Base-by-base conservation (phyloP, 2,888 invertebrate species). In the Cephus pygmeus region DNA sequence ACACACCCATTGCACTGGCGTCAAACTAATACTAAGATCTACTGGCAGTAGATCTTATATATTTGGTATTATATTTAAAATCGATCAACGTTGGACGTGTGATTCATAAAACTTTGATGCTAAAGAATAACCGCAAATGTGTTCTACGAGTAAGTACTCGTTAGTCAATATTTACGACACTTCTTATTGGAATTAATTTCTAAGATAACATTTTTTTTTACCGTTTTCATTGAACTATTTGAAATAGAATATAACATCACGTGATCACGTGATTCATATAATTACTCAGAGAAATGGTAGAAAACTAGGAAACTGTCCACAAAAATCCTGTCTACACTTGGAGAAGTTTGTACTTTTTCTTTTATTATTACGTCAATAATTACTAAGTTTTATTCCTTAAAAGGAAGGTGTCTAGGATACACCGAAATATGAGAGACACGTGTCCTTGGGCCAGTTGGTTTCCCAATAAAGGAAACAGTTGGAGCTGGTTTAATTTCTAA, bases 371-470 rank as follows among this genome's bases (percentile, higher is more conserved):
- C 9, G 56, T 56, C 1, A 56, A 23, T 23, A 56, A 23, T 9
- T 23, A 56, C 56, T 9, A 71, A 71, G 30, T 34, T 15, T 88
- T 82, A 91, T 12, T 91, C 88, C 77, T 91, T 90, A 85, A 90
- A 91, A 1, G 91, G 87, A 78, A 90, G 90, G 73, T 88, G 86
- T 68, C 90, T 87, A 0, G 92, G 92, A 77, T 91, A 92, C 34
- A 92, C 92, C 4, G 91, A 90, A 35, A 92, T 92, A 76, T 92
- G 91, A 4, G 92, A 91, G 15, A 92, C 86, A 23, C 90, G 88
- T 0, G 91, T 90, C 80, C 87, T 84, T 1, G 84, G 81, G 4
- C 85, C 84, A 15, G 35, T 36, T 12, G 83, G 80, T 1, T 85
- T 78, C 31, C 87, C 85, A 73, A 88, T 86, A 76, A 90, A 87